Evolutionary conservation across 2,888 invertebrate genomes (phyloP).

Genomic region (Apamea sordens): DNA sequence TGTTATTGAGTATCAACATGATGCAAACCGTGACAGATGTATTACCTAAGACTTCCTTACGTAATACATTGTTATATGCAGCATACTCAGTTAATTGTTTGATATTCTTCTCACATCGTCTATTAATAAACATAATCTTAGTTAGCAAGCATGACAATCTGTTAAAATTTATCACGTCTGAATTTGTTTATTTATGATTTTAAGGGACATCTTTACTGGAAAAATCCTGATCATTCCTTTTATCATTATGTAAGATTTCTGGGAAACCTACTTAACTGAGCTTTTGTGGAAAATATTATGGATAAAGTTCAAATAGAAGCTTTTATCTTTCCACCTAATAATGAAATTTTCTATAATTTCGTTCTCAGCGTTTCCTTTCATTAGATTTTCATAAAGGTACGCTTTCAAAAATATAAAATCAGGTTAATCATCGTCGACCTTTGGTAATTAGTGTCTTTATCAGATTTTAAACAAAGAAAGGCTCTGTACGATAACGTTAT

Average conservation of each 20-base stretch:
- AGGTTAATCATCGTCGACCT: constrained; percentile 21
- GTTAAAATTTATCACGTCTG: not conserved
- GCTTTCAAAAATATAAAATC: constrained; percentile 26
- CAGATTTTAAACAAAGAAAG: constrained; percentile 40
- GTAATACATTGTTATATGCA: constrained; percentile 11
- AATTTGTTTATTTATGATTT: not conserved
- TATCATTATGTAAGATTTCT: not conserved
- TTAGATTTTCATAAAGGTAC: not conserved
- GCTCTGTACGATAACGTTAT: constrained; percentile 52
- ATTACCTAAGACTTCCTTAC: constrained; percentile 23
- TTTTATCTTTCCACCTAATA: constrained; percentile 4
- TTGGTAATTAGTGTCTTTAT: constrained; percentile 31
- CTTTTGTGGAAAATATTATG: not conserved
- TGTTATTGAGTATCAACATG: constrained; percentile 1
- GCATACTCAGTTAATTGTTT: constrained; percentile 32
- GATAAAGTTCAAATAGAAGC: not conserved
- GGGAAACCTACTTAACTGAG: not conserved
- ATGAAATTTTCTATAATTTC: not conserved
- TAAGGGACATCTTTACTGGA: not conserved
- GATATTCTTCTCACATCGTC: constrained; percentile 3
- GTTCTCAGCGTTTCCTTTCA: constrained; percentile 8
- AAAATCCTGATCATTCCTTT: not conserved
- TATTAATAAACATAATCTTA: constrained; percentile 11
- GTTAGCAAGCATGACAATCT: constrained; percentile 2
- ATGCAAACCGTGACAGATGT: constrained; percentile 1